Evolutionary conservation across 2,888 invertebrate genomes (phyloP), one percentile per base, ranked within the genome.

Genomic region (Diplolepis rosae): DNA sequence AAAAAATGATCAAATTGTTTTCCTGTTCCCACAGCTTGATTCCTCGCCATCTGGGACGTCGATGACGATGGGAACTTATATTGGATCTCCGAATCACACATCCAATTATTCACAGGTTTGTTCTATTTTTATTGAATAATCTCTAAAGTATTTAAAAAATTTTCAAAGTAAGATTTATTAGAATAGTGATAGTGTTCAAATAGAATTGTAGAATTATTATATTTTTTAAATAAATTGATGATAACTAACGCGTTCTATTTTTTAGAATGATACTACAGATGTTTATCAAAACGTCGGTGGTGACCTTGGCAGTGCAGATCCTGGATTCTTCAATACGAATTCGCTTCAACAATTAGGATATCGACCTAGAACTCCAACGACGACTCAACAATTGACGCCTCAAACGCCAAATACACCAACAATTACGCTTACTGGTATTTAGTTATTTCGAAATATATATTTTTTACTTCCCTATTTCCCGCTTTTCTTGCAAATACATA

Each of bases 381-480:
- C 90, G 88, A 84, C 90, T 74, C 84, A 87, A 80, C 82, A 88
- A 80, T 85, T 91, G 73, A 91, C 91, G 65, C 91, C 92, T 9
- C 92, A 92, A 79, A 92, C 93, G 77, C 93, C 93, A 77, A 93
- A 94, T 90, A 95, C 95, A 83, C 95, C 95, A 80, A 94, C 94
- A 80, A 95, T 96, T 88, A 94, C 95, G 89, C 92, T 95, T 87
- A 95, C 95, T 88, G 95, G 95, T 95, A 76, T 71, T 67, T 39
- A n/a, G 22, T 52, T 27, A n/a, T n/a, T n/a, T n/a, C n/a, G n/a
- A n/a, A n/a, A n/a, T n/a, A n/a, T n/a, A n/a, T n/a, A n/a, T n/a
- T n/a, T n/a, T n/a, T n/a, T n/a, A n/a, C n/a, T n/a, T n/a, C n/a
- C n/a, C n/a, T n/a, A n/a, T n/a, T n/a, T n/a, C n/a, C n/a, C n/a